phyloP scores from a whole-genome alignment of 53 echinoderm and acorn worm species.

The Luidia sarsii region DNA sequence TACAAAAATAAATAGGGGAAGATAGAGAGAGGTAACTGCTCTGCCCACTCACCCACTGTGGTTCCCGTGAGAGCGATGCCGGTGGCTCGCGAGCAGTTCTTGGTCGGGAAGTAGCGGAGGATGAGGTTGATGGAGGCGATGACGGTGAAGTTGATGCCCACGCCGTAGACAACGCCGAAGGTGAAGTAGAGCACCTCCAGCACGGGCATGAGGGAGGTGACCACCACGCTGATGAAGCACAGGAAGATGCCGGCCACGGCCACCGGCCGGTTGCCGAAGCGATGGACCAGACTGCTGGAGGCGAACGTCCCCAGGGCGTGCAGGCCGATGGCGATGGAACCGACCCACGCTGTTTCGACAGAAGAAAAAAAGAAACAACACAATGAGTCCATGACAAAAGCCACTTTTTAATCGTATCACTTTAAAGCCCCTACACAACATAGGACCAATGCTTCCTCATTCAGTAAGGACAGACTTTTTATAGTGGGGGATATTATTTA shows the following conservation, averaged over 20 bases:
- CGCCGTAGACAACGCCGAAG: slow-evolving; percentile 82
- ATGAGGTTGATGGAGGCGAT: slow-evolving; percentile 87
- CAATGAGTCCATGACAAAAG: too few relatives aligned
- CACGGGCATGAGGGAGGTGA: slow-evolving; percentile 84
- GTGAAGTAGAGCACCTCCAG: slow-evolving; percentile 83
- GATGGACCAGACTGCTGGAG: slow-evolving; percentile 74
- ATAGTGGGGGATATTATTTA: too few relatives aligned
- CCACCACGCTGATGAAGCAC: slow-evolving; percentile 69
- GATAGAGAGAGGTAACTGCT: too few relatives aligned
- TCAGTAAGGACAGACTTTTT: too few relatives aligned
- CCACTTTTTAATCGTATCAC: too few relatives aligned
- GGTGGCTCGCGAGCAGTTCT: slow-evolving; percentile 89
- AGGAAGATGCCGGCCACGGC: slow-evolving; percentile 74
- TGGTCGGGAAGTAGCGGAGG: slow-evolving; percentile 81
- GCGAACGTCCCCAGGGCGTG: slow-evolving; percentile 80
- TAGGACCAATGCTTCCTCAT: too few relatives aligned
- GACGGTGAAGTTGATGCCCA: slow-evolving; percentile 84
- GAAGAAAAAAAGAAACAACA: too few relatives aligned
- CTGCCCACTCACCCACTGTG: slow-evolving; percentile 74
- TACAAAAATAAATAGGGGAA: too few relatives aligned
- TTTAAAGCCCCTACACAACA: too few relatives aligned
- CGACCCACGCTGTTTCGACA: slow-evolving; percentile 95
- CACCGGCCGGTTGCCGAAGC: slow-evolving; percentile 68
- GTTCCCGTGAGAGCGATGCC: slow-evolving; percentile 83
- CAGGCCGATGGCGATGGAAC: slow-evolving; percentile 91